These are phyloP conservation scores for Orgyia antiqua DNA, from an alignment of 2,888 invertebrate genomes.

Conservation along the genomic window DNA sequence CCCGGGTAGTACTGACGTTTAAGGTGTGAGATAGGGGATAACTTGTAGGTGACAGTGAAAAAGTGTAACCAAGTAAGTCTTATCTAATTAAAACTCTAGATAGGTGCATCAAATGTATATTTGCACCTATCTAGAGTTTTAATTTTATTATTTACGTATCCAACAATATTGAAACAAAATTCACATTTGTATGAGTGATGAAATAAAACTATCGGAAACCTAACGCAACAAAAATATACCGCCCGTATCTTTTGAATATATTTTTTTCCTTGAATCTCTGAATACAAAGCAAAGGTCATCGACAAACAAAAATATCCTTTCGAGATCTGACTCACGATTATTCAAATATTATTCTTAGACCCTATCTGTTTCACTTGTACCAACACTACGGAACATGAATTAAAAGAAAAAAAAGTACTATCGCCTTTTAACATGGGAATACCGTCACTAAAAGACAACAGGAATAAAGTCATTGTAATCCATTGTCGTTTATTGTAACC, in stretches of 20 bases:
- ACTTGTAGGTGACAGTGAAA: too few relatives aligned
- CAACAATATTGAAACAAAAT: neutral
- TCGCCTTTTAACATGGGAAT: conserved; percentile 48
- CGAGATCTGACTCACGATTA: conserved; percentile 31
- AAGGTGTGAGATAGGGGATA: too few relatives aligned
- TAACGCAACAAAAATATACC: conserved; percentile 11
- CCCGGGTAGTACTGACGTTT: too few relatives aligned
- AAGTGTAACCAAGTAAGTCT: too few relatives aligned
- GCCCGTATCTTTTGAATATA: conserved; percentile 15
- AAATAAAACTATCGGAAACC: conserved; percentile 2
- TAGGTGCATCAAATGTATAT: too few relatives aligned
- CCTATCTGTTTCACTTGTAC: conserved; percentile 56
- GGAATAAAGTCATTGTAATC: conserved; percentile 70
- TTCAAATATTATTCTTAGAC: conserved; percentile 43
- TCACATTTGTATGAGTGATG: neutral
- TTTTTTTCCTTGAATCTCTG: conserved; percentile 15
- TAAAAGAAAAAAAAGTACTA: conserved; percentile 54
- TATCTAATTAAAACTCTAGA: too few relatives aligned
- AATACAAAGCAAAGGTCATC: conserved; percentile 34
- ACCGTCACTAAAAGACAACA: conserved; percentile 50
- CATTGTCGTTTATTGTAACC: conserved; percentile 63
- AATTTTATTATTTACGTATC: too few relatives aligned
- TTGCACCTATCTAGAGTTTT: too few relatives aligned
- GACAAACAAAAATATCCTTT: conserved; percentile 33
- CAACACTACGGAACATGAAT: conserved; percentile 47